A percentile compares a stretch with the other conserved stretches of the same genome.
phyloP scores from a whole-genome alignment of 92 coral and sea anemone genomes.

The Diadumene lineata region DNA sequence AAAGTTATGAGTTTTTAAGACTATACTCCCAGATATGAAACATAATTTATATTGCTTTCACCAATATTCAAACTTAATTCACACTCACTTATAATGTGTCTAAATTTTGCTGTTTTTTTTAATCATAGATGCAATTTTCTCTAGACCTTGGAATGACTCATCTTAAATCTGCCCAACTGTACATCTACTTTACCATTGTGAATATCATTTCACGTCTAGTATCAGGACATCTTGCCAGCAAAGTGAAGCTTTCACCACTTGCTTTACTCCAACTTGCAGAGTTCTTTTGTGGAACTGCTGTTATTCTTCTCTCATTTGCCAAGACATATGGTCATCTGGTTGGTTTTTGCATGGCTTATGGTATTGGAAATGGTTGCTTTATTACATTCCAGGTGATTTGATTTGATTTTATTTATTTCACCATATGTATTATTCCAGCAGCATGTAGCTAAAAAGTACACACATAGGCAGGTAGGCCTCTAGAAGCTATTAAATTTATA shows the following conservation, averaged over 20 bases:
- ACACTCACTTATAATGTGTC: background rate
- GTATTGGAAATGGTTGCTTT: constrained; percentile 11
- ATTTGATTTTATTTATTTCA: no score
- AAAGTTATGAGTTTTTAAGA: no score
- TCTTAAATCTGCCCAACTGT: constrained; percentile 10
- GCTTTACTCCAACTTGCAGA: constrained; percentile 2
- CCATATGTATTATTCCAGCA: no score
- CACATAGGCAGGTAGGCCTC: no score
- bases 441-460: no score
- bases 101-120: background rate
- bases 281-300: background rate
- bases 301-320: constrained; percentile 11
- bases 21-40: no score
- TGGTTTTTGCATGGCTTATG: constrained; percentile 20
- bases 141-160: constrained; percentile 13
- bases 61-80: no score
- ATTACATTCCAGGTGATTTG: background rate
- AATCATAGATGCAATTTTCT: constrained; percentile 9
- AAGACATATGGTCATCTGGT: constrained; percentile 20
- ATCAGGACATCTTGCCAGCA: background rate
- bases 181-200: constrained; percentile 6
- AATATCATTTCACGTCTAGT: constrained; percentile 1
- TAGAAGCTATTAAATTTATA: no score
- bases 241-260: constrained; percentile 10
- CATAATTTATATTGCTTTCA: no score